Conservation (phyloP, 2,888 invertebrate genomes). For the Drosophila monieri region DNA sequence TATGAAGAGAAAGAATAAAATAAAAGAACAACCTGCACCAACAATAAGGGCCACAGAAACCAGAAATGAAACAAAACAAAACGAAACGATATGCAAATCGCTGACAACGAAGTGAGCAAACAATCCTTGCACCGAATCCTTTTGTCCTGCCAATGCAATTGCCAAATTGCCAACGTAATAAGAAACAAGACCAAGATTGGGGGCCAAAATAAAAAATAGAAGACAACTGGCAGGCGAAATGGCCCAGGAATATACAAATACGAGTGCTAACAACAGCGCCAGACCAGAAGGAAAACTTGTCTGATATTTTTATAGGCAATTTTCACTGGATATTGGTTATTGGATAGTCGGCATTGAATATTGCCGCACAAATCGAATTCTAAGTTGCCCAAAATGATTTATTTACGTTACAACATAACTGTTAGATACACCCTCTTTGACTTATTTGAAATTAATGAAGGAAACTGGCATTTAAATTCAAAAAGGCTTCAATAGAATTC, state of each 20-base stretch:
- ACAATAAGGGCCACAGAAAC: conserved; percentile 11
- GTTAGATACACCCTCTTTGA: too few species aligned
- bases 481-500: too few species aligned
- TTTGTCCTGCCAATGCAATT: conserved; percentile 30
- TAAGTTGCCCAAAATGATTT: not conserved
- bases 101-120: conserved; percentile 46
- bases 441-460: too few species aligned
- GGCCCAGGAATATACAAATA: conserved; percentile 7
- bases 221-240: not conserved
- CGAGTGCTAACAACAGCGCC: conserved; percentile 14
- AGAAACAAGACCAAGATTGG: conserved; percentile 27
- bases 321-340: conserved; percentile 9
- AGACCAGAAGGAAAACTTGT: conserved; percentile 51
- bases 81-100: conserved; percentile 48
- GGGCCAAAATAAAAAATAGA: not conserved
- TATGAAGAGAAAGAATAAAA: conserved; percentile 28
- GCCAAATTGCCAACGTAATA: conserved; percentile 41
- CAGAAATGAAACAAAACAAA: conserved; percentile 11
- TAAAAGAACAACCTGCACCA: conserved; percentile 13
- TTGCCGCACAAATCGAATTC: conserved; percentile 1
- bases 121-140: conserved; percentile 24
- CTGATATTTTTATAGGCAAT: conserved; percentile 41
- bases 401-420: not conserved
- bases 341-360: not conserved
- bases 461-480: too few species aligned